Evolutionary conservation across 64 coral and sea anemone species (phyloP).

Genomic region (Montipora sp.): DNA sequence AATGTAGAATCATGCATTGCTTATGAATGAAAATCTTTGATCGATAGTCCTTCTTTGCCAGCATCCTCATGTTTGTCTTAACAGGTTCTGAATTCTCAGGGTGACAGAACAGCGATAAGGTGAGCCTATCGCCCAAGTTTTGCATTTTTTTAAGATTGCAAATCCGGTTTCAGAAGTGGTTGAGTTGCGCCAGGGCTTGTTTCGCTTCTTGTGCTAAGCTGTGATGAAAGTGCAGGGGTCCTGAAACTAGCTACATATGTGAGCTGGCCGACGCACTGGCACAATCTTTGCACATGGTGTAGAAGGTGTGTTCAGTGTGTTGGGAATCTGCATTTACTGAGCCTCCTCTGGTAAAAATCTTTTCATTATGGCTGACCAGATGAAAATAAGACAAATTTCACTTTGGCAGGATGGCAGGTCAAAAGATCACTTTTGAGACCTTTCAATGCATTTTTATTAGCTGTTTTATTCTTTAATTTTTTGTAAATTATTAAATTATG

Average conservation of each 20-base stretch:
- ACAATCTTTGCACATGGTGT: slow-evolving; percentile 66
- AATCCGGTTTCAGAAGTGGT: not conserved
- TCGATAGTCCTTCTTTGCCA: not conserved
- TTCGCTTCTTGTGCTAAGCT: slow-evolving; percentile 18
- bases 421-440: too few relatives aligned
- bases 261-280: slow-evolving; percentile 43
- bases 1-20: not conserved
- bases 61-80: not conserved
- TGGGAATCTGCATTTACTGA: slow-evolving; percentile 70
- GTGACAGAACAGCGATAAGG: not conserved
- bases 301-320: slow-evolving; percentile 64
- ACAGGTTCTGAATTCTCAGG: not conserved
- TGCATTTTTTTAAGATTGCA: too few relatives aligned
- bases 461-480: too few relatives aligned
- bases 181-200: not conserved
- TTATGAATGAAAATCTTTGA: too few relatives aligned
- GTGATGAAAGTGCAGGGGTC: slow-evolving; percentile 92
- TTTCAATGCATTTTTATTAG: too few relatives aligned
- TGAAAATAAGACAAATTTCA: not conserved
- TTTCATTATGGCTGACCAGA: not conserved
- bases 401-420: too few relatives aligned
- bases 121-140: too few relatives aligned
- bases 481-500: too few relatives aligned
- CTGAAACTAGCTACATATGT: slow-evolving; percentile 74
- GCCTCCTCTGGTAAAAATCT: not conserved